Conservation (phyloP, 2,888 invertebrate species). For the Heliconius ismenius region DNA sequence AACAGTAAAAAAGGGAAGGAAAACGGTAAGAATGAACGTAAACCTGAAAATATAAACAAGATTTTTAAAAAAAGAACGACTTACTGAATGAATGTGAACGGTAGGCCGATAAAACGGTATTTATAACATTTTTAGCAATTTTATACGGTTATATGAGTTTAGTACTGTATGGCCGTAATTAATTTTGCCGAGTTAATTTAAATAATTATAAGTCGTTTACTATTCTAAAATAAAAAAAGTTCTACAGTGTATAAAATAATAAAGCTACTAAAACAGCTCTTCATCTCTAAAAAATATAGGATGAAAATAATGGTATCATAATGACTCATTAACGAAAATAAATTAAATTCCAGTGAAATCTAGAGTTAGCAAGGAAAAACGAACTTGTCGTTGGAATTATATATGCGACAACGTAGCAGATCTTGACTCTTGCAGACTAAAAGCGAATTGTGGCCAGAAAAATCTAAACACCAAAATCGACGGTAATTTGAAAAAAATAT, state of each 20-base stretch:
- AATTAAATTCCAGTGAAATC: conserved; percentile 20
- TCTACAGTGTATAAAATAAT: neutral
- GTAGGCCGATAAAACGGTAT: conserved; percentile 34
- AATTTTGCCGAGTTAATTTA: neutral
- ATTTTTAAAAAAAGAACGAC: conserved; percentile 26
- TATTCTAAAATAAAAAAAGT: neutral
- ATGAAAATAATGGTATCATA: neutral
- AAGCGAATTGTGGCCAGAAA: conserved; percentile 47
- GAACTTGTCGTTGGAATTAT: conserved; percentile 61
- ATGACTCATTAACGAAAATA: neutral
- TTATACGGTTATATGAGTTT: conserved; percentile 24
- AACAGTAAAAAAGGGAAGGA: conserved; percentile 21
- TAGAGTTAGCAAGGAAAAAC: conserved; percentile 28
- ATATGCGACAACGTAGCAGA: conserved; percentile 50
- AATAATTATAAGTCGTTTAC: conserved; percentile 1
- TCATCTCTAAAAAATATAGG: neutral
- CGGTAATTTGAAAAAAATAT: conserved; percentile 3
- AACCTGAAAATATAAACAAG: conserved; percentile 20
- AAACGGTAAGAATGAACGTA: conserved; percentile 28
- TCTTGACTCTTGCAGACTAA: conserved; percentile 58
- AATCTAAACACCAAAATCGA: conserved; percentile 12
- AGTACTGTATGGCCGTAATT: neutral
- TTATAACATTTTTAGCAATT: conserved; percentile 30
- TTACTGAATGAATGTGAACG: conserved; percentile 19
- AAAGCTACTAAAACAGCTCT: neutral